These are phyloP conservation scores for Nomia melanderi DNA, from an alignment of 1,140 invertebrate species.

Conservation along the genomic window DNA sequence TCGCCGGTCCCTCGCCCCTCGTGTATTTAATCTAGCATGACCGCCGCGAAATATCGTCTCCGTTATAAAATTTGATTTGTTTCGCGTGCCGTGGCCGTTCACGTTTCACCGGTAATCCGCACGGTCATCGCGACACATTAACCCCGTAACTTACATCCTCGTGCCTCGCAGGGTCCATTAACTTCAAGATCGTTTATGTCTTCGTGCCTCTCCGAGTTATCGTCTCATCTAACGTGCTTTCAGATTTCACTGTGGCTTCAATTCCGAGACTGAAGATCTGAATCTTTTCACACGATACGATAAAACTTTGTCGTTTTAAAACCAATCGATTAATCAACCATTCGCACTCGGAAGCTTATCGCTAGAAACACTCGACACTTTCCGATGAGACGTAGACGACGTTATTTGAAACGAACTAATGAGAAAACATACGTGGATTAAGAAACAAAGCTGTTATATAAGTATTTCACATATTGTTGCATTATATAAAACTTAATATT, in stretches of 20 bases:
- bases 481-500: too few species aligned
- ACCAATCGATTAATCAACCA: too few species aligned
- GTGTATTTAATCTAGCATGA: slow-evolving; percentile 12
- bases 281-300: too few species aligned
- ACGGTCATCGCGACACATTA: background rate
- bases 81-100: background rate
- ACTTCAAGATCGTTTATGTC: background rate
- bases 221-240: background rate
- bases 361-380: too few species aligned
- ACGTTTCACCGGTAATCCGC: slow-evolving; percentile 11
- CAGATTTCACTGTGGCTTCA: background rate
- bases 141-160: background rate
- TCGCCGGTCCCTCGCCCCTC: background rate
- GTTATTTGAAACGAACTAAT: too few species aligned
- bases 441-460: too few species aligned
- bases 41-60: slow-evolving; percentile 14
- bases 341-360: too few species aligned
- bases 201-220: background rate
- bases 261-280: too few species aligned
- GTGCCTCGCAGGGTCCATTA: background rate
- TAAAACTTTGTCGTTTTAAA: too few species aligned
- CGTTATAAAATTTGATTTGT: slow-evolving; percentile 16
- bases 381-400: too few species aligned
- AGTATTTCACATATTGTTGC: too few species aligned
- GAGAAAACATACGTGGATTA: too few species aligned